These are phyloP conservation scores for Eulemur rubriventer DNA, from an alignment of 2,797 vertebrate species.

Conservation along the genomic window DNA sequence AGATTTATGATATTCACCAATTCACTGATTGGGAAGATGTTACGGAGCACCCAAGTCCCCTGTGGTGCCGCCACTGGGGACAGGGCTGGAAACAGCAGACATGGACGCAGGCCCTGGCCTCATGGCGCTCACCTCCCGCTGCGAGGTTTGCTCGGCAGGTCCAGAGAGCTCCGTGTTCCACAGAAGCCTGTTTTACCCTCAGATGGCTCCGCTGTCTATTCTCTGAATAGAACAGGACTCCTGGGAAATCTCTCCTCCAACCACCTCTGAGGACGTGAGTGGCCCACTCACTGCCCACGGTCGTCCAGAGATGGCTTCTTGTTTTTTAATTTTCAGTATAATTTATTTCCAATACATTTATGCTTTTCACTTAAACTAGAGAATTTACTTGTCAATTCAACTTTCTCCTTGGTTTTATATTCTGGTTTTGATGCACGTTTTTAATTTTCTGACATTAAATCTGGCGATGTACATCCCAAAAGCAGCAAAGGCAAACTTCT, in stretches of 20 bases:
- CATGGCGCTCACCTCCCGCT: fast-evolving
- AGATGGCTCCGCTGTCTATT: not conserved
- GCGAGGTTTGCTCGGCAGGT: fast-evolving
- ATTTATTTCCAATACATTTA: constrained; percentile 6
- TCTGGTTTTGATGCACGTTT: not conserved
- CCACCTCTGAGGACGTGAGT: not conserved
- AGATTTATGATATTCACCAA: not conserved
- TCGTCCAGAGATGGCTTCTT: too few species aligned
- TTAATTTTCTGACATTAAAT: not conserved
- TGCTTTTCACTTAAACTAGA: not conserved
- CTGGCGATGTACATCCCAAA: not conserved
- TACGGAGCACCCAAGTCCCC: fast-evolving
- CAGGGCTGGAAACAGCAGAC: fast-evolving
- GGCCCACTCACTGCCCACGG: too few species aligned
- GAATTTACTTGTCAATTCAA: constrained; percentile 16
- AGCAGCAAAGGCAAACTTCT: not conserved
- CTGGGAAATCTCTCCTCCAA: not conserved
- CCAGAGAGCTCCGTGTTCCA: not conserved
- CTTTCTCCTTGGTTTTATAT: constrained; percentile 2
- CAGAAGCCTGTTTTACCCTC: fast-evolving
- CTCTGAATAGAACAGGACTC: not conserved
- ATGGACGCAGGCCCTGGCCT: too few species aligned
- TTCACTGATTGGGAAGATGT: fast-evolving
- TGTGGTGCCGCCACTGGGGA: fast-evolving
- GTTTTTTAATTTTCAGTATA: not conserved